A percentile compares a stretch with the other conserved stretches of the same genome.
These are phyloP conservation scores for Potorous gilbertii DNA, from an alignment of 2,797 vertebrate species.

Conservation along the genomic window DNA sequence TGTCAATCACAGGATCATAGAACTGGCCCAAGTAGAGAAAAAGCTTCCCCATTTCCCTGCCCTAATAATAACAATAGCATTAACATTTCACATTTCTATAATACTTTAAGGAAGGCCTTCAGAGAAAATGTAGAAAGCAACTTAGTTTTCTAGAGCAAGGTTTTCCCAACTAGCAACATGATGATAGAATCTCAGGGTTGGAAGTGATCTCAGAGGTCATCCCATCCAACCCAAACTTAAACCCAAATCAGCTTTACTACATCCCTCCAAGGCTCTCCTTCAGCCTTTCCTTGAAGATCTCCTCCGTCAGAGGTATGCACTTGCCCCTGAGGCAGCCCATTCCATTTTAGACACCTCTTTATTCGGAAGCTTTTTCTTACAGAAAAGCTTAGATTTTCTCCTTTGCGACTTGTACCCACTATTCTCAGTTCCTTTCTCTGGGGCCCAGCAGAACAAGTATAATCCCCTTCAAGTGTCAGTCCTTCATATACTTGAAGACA, in stretches of 20 bases:
- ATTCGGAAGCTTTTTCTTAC: neutral
- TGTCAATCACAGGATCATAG: neutral
- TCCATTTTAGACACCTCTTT: neutral
- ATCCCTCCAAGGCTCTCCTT: neutral
- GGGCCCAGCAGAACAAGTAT: neutral
- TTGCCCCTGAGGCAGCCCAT: neutral
- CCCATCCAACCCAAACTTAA: neutral
- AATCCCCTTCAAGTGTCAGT: neutral
- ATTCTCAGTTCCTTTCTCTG: neutral
- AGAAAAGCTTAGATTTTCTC: neutral
- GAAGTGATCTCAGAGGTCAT: neutral
- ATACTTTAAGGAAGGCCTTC: neutral
- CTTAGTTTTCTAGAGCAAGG: neutral
- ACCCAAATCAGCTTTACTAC: neutral
- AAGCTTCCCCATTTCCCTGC: neutral
- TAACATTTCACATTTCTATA: neutral
- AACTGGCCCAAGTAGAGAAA: neutral
- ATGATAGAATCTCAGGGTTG: neutral
- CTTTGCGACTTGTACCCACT: neutral
- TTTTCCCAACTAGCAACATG: neutral
- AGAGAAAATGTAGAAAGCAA: neutral
- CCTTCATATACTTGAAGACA: neutral
- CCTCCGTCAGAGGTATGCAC: neutral
- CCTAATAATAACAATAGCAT: neutral
- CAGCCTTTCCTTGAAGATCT: neutral